These are phyloP conservation scores for Oostethus manadensis DNA, from an alignment of 2,113 vertebrate species.

Conservation along the genomic window DNA sequence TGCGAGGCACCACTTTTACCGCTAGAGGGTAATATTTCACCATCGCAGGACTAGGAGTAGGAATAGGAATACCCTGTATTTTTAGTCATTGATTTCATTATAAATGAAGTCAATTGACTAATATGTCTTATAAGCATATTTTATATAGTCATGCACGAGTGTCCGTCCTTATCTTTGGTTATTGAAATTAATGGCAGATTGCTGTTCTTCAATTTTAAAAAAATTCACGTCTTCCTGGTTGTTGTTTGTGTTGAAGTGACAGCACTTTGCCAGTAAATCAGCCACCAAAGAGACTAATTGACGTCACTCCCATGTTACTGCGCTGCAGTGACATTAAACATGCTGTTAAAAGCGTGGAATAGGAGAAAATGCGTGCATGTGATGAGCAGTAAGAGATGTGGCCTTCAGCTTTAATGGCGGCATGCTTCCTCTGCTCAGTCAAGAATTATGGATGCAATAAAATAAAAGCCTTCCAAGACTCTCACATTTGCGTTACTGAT, in stretches of 20 bases:
- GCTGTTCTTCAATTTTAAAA: neutral
- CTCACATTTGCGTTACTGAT: constrained; percentile 3
- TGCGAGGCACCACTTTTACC: neutral
- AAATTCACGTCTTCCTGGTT: neutral
- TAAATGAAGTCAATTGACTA: neutral
- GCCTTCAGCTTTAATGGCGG: constrained; percentile 52
- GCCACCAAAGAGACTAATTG: constrained; percentile 3
- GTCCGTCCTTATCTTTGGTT: constrained; percentile 2
- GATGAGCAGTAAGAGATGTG: constrained; percentile 27
- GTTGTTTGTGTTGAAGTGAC: neutral
- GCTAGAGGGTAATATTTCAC: neutral
- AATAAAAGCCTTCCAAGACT: constrained; percentile 15
- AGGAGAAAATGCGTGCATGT: neutral
- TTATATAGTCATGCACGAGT: neutral
- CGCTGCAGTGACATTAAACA: neutral
- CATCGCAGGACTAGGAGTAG: neutral
- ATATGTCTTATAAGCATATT: constrained; percentile 1
- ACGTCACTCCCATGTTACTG: neutral
- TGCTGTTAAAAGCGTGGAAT: neutral
- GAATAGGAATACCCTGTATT: neutral
- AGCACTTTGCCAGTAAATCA: neutral
- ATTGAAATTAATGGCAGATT: constrained; percentile 1
- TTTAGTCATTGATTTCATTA: neutral
- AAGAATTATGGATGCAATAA: constrained; percentile 62
- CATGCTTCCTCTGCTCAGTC: constrained; percentile 42